These are phyloP conservation scores for Blastobasis lacticolella DNA, from an alignment of 2,888 invertebrate species.

Conservation along the genomic window DNA sequence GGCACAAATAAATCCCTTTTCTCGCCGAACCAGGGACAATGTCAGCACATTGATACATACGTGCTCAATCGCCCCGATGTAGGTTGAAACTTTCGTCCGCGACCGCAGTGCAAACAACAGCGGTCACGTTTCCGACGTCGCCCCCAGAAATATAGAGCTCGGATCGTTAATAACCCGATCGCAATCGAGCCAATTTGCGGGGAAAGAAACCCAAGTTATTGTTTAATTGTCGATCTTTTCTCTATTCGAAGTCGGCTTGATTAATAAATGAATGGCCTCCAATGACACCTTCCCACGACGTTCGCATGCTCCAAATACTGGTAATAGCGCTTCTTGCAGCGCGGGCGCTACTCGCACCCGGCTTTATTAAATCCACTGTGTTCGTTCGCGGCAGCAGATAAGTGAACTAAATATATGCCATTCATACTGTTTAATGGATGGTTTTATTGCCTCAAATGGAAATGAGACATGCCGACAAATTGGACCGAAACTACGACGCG, in stretches of 20 bases:
- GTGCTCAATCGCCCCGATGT: slow-evolving; percentile 47
- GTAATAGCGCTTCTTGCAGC: slow-evolving; percentile 32
- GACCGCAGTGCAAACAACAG: slow-evolving; percentile 60
- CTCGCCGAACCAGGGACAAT: slow-evolving; percentile 56
- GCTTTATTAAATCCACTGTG: slow-evolving; percentile 25
- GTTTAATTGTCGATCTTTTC: slow-evolving; percentile 16
- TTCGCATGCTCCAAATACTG: slow-evolving; percentile 57
- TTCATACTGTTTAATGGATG: background rate
- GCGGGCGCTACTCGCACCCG: slow-evolving; percentile 13
- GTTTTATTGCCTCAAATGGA: slow-evolving; percentile 11
- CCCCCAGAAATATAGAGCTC: slow-evolving; percentile 28
- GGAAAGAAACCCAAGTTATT: slow-evolving; percentile 18
- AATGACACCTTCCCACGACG: slow-evolving; percentile 51
- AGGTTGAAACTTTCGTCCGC: slow-evolving; percentile 64
- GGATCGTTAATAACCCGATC: slow-evolving; percentile 29
- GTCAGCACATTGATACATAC: slow-evolving; percentile 50
- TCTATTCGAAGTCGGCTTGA: slow-evolving; percentile 29
- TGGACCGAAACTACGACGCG: slow-evolving; percentile 8
- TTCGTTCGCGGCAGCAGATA: slow-evolving; percentile 21
- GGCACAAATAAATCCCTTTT: slow-evolving; percentile 54
- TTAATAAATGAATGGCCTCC: slow-evolving; percentile 32
- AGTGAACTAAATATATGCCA: slow-evolving; percentile 7
- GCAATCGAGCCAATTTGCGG: slow-evolving; percentile 26
- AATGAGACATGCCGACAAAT: slow-evolving; percentile 19
- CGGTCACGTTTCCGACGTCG: slow-evolving; percentile 56